Evolutionary conservation across 2,797 vertebrate species (phyloP), one percentile per base, ranked within the genome.

Genomic region (Lacerta bilineata): DNA sequence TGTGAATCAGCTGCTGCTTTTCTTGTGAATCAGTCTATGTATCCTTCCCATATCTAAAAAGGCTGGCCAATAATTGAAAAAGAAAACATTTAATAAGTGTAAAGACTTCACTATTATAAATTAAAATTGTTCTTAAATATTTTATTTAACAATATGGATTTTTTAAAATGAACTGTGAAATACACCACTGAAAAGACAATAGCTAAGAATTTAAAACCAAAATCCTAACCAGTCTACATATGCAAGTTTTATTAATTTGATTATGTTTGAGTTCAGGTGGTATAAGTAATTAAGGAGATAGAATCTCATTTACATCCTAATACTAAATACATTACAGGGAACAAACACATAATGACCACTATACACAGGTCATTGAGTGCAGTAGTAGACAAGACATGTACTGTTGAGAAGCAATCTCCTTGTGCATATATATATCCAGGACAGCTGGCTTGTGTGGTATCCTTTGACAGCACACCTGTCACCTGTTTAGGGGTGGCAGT

Each of bases 21-120:
- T 69, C n/a, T 83, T 92, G 64, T 90, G 89, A 95, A 95, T 89
- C 87, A 69, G 89, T 88, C 13, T 72, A 85, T 86, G 83, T 20
- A 17, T 86, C 91, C 87, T 86, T 90, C 75, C 92, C 87, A 77
- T 79, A 87, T 36, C 76, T 90, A 87, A 87, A 85, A 76, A 80
- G 23, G 92, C 88, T 68, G 41, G 4, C 50, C 17, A 36, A 0
- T 23, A 33, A 84, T 84, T 88, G 59, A 50, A 77, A 86, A 89
- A 50, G 4, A 85, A 87, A 86, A 89, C 79, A 8, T 86, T 85
- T n/a, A 36, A 29, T 25, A 86, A 80, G 80, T 71, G 0, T 0
- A 18, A 75, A 55, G 17, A 50, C 17, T 87, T 82, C 88, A 11
- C 46, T 41, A 85, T n/a, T 83, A 90, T 75, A 80, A 87, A 87